phyloP scores from a whole-genome alignment of 2,888 invertebrate species.

The Gisinianus flammeolus region DNA sequence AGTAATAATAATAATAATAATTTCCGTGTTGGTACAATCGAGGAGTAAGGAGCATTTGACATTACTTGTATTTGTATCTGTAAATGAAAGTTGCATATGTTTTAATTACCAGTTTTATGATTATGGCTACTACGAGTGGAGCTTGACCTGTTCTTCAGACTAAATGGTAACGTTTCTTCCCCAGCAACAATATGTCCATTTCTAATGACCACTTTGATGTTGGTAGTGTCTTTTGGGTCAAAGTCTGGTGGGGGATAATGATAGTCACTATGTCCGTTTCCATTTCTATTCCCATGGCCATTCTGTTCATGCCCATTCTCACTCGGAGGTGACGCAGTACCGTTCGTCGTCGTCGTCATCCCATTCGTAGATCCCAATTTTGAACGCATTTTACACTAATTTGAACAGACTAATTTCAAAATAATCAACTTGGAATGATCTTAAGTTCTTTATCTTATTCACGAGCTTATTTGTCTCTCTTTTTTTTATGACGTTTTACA shows the following conservation, averaged over 20 bases:
- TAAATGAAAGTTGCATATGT: too few relatives aligned
- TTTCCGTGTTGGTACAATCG: too few relatives aligned
- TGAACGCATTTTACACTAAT: slow-evolving; percentile 41
- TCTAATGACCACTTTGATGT: slow-evolving; percentile 58
- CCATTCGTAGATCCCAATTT: slow-evolving; percentile 17
- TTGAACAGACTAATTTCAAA: too few relatives aligned
- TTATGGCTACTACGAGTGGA: slow-evolving; percentile 15
- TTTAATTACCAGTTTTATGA: slow-evolving; percentile 36
- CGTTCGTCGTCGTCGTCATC: slow-evolving; percentile 12
- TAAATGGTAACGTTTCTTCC: slow-evolving; percentile 54
- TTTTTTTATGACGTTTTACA: too few relatives aligned
- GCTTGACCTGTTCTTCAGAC: slow-evolving; percentile 23
- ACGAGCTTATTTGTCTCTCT: too few relatives aligned
- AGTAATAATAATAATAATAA: too few relatives aligned
- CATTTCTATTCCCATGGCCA: slow-evolving; percentile 7
- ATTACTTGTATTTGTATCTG: background rate
- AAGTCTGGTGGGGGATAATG: slow-evolving; percentile 15
- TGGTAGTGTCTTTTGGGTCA: slow-evolving; percentile 35
- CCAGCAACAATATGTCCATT: slow-evolving; percentile 58
- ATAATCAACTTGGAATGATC: too few relatives aligned
- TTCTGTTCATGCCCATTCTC: background rate
- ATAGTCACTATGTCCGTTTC: slow-evolving; percentile 6
- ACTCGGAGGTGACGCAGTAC: background rate
- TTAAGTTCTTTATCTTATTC: too few relatives aligned
- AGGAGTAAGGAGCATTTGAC: background rate